Percentiles rank a stretch among this genome's conserved stretches.
Evolutionary conservation across 2,888 invertebrate genomes (phyloP).

Genomic region (Sesamia inferens): DNA sequence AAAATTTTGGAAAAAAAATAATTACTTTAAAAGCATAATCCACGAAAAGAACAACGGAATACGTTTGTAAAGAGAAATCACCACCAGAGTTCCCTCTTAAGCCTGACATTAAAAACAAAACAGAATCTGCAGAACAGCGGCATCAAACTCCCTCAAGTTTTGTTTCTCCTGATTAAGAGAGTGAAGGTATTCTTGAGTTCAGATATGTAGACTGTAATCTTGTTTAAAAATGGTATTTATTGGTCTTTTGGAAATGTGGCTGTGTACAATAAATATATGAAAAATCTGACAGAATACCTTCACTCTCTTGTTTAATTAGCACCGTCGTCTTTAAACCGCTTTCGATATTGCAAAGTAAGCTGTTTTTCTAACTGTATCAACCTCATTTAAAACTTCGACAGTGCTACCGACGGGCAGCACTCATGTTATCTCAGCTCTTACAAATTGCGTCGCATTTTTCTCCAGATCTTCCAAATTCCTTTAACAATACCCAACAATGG

Average conservation of each 20-base stretch:
- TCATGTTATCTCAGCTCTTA: conserved; percentile 47
- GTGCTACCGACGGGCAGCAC: conserved; percentile 38
- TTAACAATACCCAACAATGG: conserved; percentile 58
- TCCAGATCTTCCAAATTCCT: conserved; percentile 53
- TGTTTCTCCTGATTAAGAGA: too few relatives aligned
- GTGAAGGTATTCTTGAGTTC: too few relatives aligned
- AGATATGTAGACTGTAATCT: background rate
- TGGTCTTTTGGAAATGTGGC: background rate
- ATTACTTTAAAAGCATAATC: too few relatives aligned
- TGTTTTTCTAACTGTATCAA: background rate
- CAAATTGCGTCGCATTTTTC: conserved; percentile 54
- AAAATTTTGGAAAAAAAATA: too few relatives aligned
- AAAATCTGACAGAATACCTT: background rate
- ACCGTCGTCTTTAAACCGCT: background rate
- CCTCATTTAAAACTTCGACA: conserved; percentile 16
- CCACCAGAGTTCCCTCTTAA: too few relatives aligned
- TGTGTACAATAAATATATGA: background rate
- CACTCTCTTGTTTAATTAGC: background rate
- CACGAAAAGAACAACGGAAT: too few relatives aligned
- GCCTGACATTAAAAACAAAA: too few relatives aligned
- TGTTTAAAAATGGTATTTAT: too few relatives aligned
- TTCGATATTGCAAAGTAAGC: background rate
- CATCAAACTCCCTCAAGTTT: too few relatives aligned
- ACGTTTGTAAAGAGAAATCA: too few relatives aligned
- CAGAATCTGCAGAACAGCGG: too few relatives aligned